Conservation (phyloP, 2,113 vertebrate genomes). For the Eretmochelys imbricata region DNA sequence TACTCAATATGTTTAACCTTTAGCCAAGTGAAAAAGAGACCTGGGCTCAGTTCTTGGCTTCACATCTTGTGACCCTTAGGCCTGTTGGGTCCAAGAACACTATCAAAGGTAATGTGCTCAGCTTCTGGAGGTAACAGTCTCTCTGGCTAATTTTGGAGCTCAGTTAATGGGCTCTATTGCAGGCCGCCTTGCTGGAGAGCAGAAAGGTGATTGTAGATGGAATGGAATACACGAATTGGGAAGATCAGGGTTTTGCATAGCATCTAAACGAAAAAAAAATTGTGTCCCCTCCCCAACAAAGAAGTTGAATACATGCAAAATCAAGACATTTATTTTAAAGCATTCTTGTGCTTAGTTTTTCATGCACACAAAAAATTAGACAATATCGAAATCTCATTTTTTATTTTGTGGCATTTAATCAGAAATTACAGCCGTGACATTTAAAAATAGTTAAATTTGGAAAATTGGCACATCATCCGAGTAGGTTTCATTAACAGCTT, state of each 20-base stretch:
- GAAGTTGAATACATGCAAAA: neutral
- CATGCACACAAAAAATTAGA: neutral
- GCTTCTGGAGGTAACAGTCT: neutral
- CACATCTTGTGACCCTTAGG: neutral
- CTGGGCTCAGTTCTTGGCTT: neutral
- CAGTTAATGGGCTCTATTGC: neutral
- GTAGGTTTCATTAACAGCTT: conserved; percentile 38
- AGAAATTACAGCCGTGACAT: conserved; percentile 39
- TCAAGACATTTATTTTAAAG: neutral
- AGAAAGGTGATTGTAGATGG: neutral
- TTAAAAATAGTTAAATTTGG: conserved; percentile 61
- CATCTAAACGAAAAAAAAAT: neutral
- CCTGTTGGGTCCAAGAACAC: conserved; percentile 19
- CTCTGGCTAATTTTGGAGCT: neutral
- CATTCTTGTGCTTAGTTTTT: neutral
- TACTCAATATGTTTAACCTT: neutral
- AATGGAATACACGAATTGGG: neutral
- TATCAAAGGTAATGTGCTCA: neutral
- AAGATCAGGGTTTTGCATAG: neutral
- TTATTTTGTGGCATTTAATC: conserved; percentile 52
- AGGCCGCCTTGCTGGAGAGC: neutral
- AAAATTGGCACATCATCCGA: conserved; percentile 36
- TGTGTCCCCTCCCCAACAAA: neutral
- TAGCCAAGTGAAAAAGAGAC: neutral
- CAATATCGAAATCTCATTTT: neutral